A percentile compares a stretch with the other conserved stretches of the same genome.
Evolutionary conservation across 2,888 invertebrate genomes (phyloP).

Genomic region (Drosophila putrida): DNA sequence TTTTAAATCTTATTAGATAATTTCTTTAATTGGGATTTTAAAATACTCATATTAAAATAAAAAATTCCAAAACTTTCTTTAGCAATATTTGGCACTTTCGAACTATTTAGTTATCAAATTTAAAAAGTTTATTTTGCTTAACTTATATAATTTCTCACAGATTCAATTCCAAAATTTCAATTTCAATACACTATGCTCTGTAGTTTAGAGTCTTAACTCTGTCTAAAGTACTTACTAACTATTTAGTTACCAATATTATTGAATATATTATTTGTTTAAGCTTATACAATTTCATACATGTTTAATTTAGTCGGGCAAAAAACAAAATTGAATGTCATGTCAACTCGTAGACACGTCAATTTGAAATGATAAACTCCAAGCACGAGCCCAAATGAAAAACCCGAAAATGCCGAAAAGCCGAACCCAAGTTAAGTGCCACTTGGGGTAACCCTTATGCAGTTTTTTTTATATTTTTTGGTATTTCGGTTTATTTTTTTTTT

Average conservation of each 20-base stretch:
- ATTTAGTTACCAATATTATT: background rate
- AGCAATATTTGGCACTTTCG: too few species aligned
- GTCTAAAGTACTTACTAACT: background rate
- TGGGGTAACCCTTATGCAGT: constrained; percentile 63
- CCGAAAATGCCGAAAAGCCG: constrained; percentile 31
- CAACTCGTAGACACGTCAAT: constrained; percentile 66
- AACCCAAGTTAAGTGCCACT: constrained; percentile 57
- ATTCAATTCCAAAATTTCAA: too few species aligned
- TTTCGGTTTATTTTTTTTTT: constrained; percentile 12
- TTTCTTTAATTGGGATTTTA: too few species aligned
- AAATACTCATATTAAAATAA: too few species aligned
- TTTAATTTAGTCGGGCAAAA: background rate
- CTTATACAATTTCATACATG: background rate
- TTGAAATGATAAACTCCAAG: constrained; percentile 65
- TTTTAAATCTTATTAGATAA: too few species aligned
- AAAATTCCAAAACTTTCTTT: too few species aligned
- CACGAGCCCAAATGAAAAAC: constrained; percentile 20
- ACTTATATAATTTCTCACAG: too few species aligned
- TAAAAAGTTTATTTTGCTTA: too few species aligned
- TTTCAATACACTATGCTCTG: too few species aligned
- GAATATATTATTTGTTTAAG: background rate
- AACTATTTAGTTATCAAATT: too few species aligned
- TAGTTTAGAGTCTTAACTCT: too few species aligned
- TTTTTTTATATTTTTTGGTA: constrained; percentile 11
- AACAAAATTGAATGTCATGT: constrained; percentile 53